Conservation (phyloP, 2,888 invertebrate genomes). For the Melolontha melolontha region DNA sequence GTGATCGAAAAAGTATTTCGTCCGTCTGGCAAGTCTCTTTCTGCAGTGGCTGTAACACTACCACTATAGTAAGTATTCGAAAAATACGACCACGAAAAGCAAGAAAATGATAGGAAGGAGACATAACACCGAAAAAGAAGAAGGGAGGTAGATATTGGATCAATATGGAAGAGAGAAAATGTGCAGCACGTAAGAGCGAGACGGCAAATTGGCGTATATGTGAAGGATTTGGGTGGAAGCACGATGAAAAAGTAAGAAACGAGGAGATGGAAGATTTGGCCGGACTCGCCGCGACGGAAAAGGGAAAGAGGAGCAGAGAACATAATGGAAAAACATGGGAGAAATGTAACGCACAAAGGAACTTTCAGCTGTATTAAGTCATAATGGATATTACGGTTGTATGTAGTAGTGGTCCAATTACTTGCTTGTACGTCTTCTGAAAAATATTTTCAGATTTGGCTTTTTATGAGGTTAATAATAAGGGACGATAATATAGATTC, state of each 20-base stretch:
- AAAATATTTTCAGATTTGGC: background rate
- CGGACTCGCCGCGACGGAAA: constrained; percentile 4
- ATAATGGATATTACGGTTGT: constrained; percentile 28
- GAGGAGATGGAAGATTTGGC: constrained; percentile 34
- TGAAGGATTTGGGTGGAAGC: constrained; percentile 33
- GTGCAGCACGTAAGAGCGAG: constrained; percentile 32
- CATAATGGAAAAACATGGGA: constrained; percentile 34
- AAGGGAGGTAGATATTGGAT: constrained; percentile 37
- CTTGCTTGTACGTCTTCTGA: background rate
- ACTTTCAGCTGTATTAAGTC: constrained; percentile 31
- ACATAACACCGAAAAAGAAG: constrained; percentile 32
- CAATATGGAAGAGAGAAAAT: constrained; percentile 36
- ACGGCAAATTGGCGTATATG: constrained; percentile 33
- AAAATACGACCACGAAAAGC: constrained; percentile 29
- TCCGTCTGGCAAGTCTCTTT: too few relatives aligned
- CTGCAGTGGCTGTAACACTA: background rate
- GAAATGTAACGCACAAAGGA: constrained; percentile 30
- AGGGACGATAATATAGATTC: too few relatives aligned
- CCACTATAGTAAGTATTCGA: constrained; percentile 6
- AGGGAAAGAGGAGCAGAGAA: constrained; percentile 22
- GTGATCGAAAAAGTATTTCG: background rate
- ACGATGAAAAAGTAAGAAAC: constrained; percentile 35
- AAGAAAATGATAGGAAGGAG: constrained; percentile 35
- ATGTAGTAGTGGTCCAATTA: constrained; percentile 11
- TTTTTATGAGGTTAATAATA: too few relatives aligned